Percentiles rank a stretch among this genome's conserved stretches.
Conservation (phyloP, 2,888 invertebrate genomes). For the Apamea sordens region DNA sequence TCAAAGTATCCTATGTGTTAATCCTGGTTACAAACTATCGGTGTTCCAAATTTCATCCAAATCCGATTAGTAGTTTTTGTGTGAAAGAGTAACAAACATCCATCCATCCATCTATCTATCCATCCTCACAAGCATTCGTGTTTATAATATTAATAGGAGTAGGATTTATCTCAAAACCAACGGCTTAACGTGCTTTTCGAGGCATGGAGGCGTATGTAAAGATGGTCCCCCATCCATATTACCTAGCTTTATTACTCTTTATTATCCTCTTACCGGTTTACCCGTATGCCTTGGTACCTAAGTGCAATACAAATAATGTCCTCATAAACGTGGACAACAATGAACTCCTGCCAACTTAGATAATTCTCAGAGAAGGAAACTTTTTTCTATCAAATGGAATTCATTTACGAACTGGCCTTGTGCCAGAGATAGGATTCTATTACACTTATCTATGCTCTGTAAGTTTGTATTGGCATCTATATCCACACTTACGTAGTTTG, state of each 20-base stretch:
- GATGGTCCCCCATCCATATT: neutral
- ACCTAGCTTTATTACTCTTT: neutral
- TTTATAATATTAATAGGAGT: no score
- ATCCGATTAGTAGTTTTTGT: no score
- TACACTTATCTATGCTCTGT: constrained; percentile 19
- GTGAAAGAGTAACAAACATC: no score
- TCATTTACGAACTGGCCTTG: constrained; percentile 53
- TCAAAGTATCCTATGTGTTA: no score
- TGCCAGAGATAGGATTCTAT: constrained; percentile 58
- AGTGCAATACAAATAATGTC: constrained; percentile 43
- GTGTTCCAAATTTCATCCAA: no score
- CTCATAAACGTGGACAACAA: constrained; percentile 41
- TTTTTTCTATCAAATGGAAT: constrained; percentile 53
- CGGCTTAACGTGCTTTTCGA: no score
- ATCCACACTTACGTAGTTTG: neutral
- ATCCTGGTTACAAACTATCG: no score
- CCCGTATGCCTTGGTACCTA: constrained; percentile 7
- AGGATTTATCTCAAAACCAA: no score
- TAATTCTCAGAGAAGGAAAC: constrained; percentile 40
- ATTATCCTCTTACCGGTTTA: neutral
- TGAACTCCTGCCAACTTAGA: constrained; percentile 45
- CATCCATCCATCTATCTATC: no score
- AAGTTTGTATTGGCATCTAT: constrained; percentile 18
- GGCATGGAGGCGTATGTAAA: no score
- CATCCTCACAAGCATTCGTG: no score